Evolutionary conservation across 2,888 invertebrate genomes (phyloP), one percentile per base, ranked within the genome.

Genomic region (Cryptocephalus moraei): DNA sequence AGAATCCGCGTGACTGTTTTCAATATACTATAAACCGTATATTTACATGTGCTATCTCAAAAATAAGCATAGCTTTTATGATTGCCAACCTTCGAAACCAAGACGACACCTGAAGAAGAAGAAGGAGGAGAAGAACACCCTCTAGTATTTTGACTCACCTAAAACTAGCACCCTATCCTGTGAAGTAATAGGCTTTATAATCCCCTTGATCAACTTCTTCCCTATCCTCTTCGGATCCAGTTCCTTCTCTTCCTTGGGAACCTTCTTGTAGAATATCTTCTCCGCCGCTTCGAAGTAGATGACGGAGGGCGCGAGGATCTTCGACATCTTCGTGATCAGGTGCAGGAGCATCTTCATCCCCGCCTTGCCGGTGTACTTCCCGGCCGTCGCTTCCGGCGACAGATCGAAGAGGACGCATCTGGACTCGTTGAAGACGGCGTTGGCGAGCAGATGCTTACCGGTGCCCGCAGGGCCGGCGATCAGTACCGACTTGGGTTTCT

Each of bases 371-470:
- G 77, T 74, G 64, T 84, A 89, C 68, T 84, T 82, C 41, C 81
- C 77, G 11, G 75, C 80, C 8, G 86, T 71, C 54, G 80, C 80
- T 40, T 76, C 69, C 1, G 88, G 82, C 0, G 86, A 82, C 10
- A 91, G 68, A 60, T 91, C 88, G 62, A 91, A 83, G 10, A 90
- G 66, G 39, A 86, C 80, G 4, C 88, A 81, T 43, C 82, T 81
- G 1, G 84, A 78, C 69, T 87, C 86, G 1, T 80, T 80, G 53
- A 86, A 88, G 32, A 91, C 74, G 0, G 86, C 85, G 57, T 87
- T 77, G 0, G 81, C 78, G 45, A 91, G 67, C 50, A 83, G 75
- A 59, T 76, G 79, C 67, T 90, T 89, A 0, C 89, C 90, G 33
- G 77, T 74, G 32, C 78, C 76, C 43, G 77, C 73, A 1, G 86